A percentile compares a stretch with the other conserved stretches of the same genome.
phyloP scores from a whole-genome alignment of 2,888 invertebrate species.

The Odontocerum albicorne region DNA sequence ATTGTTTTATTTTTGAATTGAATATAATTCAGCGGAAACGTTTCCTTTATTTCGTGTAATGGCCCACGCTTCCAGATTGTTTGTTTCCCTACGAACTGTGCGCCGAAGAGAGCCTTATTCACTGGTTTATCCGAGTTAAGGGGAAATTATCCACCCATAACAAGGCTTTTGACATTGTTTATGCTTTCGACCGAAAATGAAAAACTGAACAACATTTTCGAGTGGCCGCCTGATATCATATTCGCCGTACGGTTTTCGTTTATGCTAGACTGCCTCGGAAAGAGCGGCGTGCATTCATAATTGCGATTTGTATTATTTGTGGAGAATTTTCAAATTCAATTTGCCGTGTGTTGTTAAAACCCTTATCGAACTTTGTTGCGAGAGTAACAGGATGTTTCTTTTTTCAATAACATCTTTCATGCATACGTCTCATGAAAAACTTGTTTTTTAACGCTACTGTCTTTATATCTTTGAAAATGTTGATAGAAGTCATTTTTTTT shows the following conservation, averaged over 20 bases:
- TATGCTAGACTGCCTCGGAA: too few relatives aligned
- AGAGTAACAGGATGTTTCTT: too few relatives aligned
- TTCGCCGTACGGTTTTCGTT: slow-evolving; percentile 6
- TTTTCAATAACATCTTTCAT: too few relatives aligned
- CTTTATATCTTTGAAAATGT: too few relatives aligned
- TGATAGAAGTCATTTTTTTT: too few relatives aligned
- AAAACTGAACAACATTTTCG: slow-evolving; percentile 21
- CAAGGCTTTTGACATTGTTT: slow-evolving; percentile 26
- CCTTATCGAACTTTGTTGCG: too few relatives aligned
- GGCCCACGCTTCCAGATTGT: slow-evolving; percentile 18
- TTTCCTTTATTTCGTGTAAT: slow-evolving; percentile 31
- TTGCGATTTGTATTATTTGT: too few relatives aligned
- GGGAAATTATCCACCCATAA: slow-evolving; percentile 27
- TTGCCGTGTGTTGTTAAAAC: too few relatives aligned
- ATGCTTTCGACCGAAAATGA: slow-evolving; percentile 24
- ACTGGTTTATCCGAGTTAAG: slow-evolving; percentile 9
- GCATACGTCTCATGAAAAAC: too few relatives aligned
- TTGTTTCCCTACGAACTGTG: slow-evolving; percentile 16
- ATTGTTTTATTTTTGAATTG: slow-evolving; percentile 33
- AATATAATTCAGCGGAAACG: slow-evolving; percentile 31
- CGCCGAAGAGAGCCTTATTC: slow-evolving; percentile 23
- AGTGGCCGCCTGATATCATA: slow-evolving; percentile 13
- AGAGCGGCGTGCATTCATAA: too few relatives aligned
- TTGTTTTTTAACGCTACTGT: too few relatives aligned
- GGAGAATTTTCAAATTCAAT: too few relatives aligned